phyloP scores from a whole-genome alignment of 2,888 invertebrate genomes.

The Mimachlamys varia region DNA sequence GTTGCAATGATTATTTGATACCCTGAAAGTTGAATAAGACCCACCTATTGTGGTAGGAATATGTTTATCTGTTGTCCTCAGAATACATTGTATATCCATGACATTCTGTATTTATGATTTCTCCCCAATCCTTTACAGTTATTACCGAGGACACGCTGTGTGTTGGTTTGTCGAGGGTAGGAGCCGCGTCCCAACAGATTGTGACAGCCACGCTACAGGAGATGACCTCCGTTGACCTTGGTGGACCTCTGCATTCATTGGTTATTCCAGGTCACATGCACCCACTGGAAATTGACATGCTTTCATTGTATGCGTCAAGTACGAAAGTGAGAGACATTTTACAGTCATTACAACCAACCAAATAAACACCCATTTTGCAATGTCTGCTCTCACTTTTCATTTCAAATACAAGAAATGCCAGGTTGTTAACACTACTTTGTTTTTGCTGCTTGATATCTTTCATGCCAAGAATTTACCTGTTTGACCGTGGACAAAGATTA shows the following conservation, averaged over 20 bases:
- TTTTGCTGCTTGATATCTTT: too few relatives aligned
- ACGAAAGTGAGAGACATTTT: conserved; percentile 59
- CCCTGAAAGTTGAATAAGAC: too few relatives aligned
- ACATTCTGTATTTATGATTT: background rate
- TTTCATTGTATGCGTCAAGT: conserved; percentile 82
- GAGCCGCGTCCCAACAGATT: conserved; percentile 89
- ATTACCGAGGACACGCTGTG: conserved; percentile 85
- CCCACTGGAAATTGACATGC: conserved; percentile 94
- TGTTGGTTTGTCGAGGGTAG: conserved; percentile 95
- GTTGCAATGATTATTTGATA: too few relatives aligned
- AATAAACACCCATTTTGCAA: background rate
- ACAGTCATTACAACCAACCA: conserved; percentile 43
- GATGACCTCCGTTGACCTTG: conserved; percentile 90
- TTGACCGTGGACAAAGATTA: too few relatives aligned
- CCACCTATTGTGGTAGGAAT: too few relatives aligned
- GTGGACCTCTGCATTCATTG: conserved; percentile 96
- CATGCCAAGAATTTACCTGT: too few relatives aligned
- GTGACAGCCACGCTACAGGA: conserved; percentile 88
- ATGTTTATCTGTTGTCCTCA: too few relatives aligned
- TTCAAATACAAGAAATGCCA: too few relatives aligned
- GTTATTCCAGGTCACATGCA: conserved; percentile 94
- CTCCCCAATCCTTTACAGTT: conserved; percentile 66
- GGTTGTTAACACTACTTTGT: too few relatives aligned
- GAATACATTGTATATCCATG: too few relatives aligned
- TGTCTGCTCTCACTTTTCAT: background rate